phyloP scores from a whole-genome alignment of 2,797 vertebrate genomes.

The Syngnathus acus region DNA sequence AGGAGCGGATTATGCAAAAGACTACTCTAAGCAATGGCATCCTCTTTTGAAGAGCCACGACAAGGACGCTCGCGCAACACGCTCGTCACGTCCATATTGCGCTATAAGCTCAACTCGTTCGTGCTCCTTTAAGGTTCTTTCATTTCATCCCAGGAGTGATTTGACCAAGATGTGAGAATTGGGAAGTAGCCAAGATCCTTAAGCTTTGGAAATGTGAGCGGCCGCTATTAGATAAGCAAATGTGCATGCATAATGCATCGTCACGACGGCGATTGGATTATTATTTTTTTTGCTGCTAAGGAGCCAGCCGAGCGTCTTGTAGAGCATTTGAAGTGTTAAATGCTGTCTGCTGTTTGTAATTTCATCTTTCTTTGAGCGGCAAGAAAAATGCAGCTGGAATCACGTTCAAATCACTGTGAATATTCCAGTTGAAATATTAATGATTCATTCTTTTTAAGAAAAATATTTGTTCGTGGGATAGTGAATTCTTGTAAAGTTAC shows the following conservation, averaged over 20 bases:
- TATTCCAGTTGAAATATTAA: slow-evolving; percentile 25
- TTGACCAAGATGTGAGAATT: slow-evolving; percentile 48
- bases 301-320: slow-evolving; percentile 15
- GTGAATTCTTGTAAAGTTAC: not conserved
- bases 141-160: slow-evolving; percentile 34
- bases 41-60: slow-evolving; percentile 22
- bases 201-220: slow-evolving; percentile 50
- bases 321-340: slow-evolving; percentile 28
- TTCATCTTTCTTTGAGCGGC: slow-evolving; percentile 27
- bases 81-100: slow-evolving; percentile 35
- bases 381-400: slow-evolving; percentile 25
- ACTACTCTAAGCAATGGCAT: slow-evolving; percentile 22
- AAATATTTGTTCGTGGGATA: not conserved
- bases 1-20: slow-evolving; percentile 31
- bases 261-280: slow-evolving; percentile 33
- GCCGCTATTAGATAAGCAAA: slow-evolving; percentile 62
- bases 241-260: slow-evolving; percentile 52
- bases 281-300: slow-evolving; percentile 25
- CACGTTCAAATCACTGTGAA: slow-evolving; percentile 39
- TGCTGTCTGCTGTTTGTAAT: slow-evolving; percentile 44
- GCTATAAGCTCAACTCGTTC: slow-evolving; percentile 21
- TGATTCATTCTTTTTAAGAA: not conserved
- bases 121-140: slow-evolving; percentile 23
- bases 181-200: slow-evolving; percentile 25
- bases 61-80: slow-evolving; percentile 23